A percentile compares a stretch with the other conserved stretches of the same genome.
Conservation (phyloP, 1,140 invertebrate genomes). For the Meloidogyne chitwoodi region DNA sequence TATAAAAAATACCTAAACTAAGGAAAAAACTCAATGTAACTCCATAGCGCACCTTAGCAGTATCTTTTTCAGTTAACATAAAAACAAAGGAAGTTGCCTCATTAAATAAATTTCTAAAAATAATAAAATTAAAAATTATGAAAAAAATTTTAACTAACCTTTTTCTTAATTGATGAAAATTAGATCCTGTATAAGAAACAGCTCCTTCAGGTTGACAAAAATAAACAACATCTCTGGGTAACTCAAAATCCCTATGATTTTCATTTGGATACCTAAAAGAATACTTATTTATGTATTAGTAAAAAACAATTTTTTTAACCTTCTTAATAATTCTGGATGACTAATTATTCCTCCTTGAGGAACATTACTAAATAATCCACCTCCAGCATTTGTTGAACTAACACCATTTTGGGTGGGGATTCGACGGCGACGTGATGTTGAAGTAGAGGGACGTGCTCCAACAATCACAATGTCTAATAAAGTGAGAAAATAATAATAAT, state of each 20-base stretch:
- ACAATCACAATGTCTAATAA: conserved; percentile 75
- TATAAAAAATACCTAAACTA: conserved; percentile 68
- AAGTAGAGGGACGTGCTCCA: conserved; percentile 71
- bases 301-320: conserved; percentile 59
- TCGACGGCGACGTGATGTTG: conserved; percentile 15
- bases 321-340: conserved; percentile 80
- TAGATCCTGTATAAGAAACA: conserved; percentile 71
- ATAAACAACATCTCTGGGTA: conserved; percentile 94
- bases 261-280: conserved; percentile 76
- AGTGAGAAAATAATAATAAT: background rate
- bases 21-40: conserved; percentile 98
- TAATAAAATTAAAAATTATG: background rate
- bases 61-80: conserved; percentile 97
- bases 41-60: conserved; percentile 85
- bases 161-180: conserved; percentile 10
- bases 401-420: conserved; percentile 61
- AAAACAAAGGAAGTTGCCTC: conserved; percentile 84
- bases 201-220: conserved; percentile 99
- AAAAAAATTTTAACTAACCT: background rate
- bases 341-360: conserved; percentile 60
- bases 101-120: conserved; percentile 16
- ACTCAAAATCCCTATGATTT: conserved; percentile 89
- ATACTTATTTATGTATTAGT: background rate
- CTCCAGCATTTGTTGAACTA: background rate
- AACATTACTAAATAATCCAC: background rate